Evolutionary conservation across 2,888 invertebrate genomes (phyloP), one percentile per base, ranked within the genome.

Genomic region (Tenthredo livida): DNA sequence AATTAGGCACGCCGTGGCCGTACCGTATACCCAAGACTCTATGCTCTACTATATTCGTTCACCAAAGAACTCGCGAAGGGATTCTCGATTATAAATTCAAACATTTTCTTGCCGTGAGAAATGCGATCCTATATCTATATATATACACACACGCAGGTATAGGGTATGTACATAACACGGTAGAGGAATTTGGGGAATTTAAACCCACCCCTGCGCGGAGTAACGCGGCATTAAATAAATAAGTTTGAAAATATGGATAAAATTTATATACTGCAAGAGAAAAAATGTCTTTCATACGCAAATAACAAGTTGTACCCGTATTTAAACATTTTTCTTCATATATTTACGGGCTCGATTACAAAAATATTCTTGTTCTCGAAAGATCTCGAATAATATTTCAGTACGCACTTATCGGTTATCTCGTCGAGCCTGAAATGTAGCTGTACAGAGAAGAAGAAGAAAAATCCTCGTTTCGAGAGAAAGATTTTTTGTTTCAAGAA

Each of bases 1-100:
- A 80, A 80, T 80, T 80, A 80, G 80, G 80, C 80, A 80, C 80
- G 80, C 21, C 47, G 73, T 43, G 15, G 61, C 21, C 43, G 73
- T 43, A 15, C 43, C 43, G 67, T 21, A 58, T 65, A 33, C 67
- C 67, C 25, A 17, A 25, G 67, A 67, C 29, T 67, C 67, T 15
- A 17, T 67, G 67, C 67, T 67, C 67, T 61, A 21, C 25, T 67
- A 67, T 67, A 33, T 17, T 67, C 67, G 67, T 67, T 67, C 10
- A 67, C 15, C 1, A 6, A 67, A 33, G 29, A 67, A 67, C 29
- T n/a, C n/a, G 54, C n/a, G 12, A 17, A 15, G 33, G 25, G 67
- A 67, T 67, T 33, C 67, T 6, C 33, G 33, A 67, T 67, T 67
- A 33, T 29, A 67, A 67, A 33, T 61, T 33, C 33, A 6, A 29